phyloP scores from a whole-genome alignment of 2,888 invertebrate genomes.

The Cataglyphis rosenhaueri region DNA sequence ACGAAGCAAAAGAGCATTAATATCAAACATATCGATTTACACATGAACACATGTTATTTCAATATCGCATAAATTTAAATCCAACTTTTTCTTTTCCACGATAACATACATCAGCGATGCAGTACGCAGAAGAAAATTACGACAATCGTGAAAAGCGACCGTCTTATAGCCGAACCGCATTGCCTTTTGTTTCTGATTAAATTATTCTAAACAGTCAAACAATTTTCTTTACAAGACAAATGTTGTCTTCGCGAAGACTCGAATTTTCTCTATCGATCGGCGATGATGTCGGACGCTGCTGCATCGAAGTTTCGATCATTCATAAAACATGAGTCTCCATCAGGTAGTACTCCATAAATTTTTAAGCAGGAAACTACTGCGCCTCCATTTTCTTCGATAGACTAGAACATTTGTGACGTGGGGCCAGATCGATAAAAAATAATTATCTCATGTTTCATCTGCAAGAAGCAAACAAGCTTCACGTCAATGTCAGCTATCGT shows the following conservation, averaged over 20 bases:
- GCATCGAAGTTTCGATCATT: slow-evolving; percentile 77
- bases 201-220: slow-evolving; percentile 73
- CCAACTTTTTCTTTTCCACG: not conserved
- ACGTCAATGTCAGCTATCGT: slow-evolving; percentile 67
- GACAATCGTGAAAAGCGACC: not conserved
- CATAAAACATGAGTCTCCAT: slow-evolving; percentile 83
- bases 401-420: slow-evolving; percentile 65
- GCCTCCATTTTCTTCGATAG: slow-evolving; percentile 74
- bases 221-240: slow-evolving; percentile 53
- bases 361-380: slow-evolving; percentile 73
- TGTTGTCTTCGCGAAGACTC: slow-evolving; percentile 50
- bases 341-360: slow-evolving; percentile 79
- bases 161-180: slow-evolving; percentile 24
- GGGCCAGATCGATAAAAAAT: slow-evolving; percentile 77
- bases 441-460: slow-evolving; percentile 72
- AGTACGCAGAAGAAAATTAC: slow-evolving; percentile 23
- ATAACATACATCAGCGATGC: not conserved
- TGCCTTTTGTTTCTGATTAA: slow-evolving; percentile 67
- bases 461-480: slow-evolving; percentile 66
- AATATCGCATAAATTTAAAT: slow-evolving; percentile 8
- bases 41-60: not conserved
- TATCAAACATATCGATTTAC: slow-evolving; percentile 7
- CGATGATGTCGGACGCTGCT: slow-evolving; percentile 71
- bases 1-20: slow-evolving; percentile 8
- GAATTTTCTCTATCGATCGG: slow-evolving; percentile 71